Evolutionary conservation across 2,113 vertebrate species (phyloP), one percentile per base, ranked within the genome.

Genomic region (Oncorhynchus gorbuscha): DNA sequence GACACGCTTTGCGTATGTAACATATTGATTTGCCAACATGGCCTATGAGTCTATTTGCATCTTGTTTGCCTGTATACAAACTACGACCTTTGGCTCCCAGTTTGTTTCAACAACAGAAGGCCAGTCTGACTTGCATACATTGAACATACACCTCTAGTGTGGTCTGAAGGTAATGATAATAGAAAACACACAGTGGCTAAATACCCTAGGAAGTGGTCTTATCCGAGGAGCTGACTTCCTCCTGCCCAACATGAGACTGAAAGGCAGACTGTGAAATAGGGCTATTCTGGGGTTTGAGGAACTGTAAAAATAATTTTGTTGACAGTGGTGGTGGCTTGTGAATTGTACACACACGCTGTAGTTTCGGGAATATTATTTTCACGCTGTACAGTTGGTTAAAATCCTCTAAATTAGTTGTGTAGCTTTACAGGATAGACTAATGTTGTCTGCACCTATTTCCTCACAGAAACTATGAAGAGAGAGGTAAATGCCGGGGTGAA

Each of bases 401-500:
- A 45, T 12, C 9, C 12, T 45, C 39, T 11, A 45, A 45, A 45
- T 45, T 45, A 45, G 9, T 45, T 45, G 39, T 11, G 39, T 18
- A 55, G 51, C 51, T 55, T 55, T 55, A 55, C 51, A 14, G n/a
- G 39, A 39, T 8, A 26, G 18, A 51, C 59, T 3, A 22, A 62
- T 22, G 59, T 24, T 62, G 11, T 3, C 79, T 75, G 48, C 7
- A 9, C 32, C 76, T 77, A 65, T 26, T 73, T 58, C 20, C 28
- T 16, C 76, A 45, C 79, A 93, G 85, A 62, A 49, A 77, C 71
- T 76, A 99, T 99, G 98, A 97, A 93, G 90, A 94, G 95, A 87
- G 98, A 99, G 93, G 97, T 99, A 78, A 95, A 93, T 49, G 94
- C 96, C 0, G 89, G 94, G 0, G 97, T 96, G 8, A 90, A 94